A percentile compares a stretch with the other conserved stretches of the same genome.
phyloP scores from a whole-genome alignment of 2,888 invertebrate species.

The Drosophila percnosoma region DNA sequence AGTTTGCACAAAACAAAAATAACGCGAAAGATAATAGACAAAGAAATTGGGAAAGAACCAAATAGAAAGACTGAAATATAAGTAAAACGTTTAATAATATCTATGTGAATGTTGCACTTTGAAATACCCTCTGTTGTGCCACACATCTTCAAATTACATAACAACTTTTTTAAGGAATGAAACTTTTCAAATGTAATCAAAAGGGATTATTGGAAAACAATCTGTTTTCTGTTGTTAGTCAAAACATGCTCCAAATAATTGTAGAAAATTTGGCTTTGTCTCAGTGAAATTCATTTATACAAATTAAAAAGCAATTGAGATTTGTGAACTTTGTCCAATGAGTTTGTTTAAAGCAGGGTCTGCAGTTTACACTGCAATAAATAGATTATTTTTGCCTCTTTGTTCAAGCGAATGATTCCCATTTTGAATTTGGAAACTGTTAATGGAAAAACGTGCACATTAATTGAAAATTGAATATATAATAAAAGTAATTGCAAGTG shows the following conservation, averaged over 20 bases:
- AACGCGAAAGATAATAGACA: constrained; percentile 43
- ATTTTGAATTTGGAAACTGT: constrained; percentile 11
- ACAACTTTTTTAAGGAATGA: background rate
- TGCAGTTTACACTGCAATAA: background rate
- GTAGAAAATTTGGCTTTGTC: background rate
- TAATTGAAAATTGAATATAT: constrained; percentile 57
- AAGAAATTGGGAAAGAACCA: constrained; percentile 14
- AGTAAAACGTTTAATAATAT: constrained; percentile 38
- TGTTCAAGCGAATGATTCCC: constrained; percentile 25
- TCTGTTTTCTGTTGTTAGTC: background rate
- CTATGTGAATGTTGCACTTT: background rate
- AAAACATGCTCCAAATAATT: background rate
- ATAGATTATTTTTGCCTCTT: constrained; percentile 12
- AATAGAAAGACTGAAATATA: constrained; percentile 16
- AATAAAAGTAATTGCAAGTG: constrained; percentile 45
- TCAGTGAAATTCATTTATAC: background rate
- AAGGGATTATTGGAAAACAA: background rate
- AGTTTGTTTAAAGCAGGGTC: background rate
- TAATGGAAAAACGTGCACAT: constrained; percentile 35
- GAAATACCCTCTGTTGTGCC: constrained; percentile 18
- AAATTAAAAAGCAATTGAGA: background rate
- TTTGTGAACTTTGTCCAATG: background rate
- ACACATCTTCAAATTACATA: background rate
- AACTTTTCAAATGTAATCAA: background rate
- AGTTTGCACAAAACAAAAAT: constrained; percentile 43